phyloP scores from a whole-genome alignment of 2,888 invertebrate genomes.

The Chorisops tibialis region DNA sequence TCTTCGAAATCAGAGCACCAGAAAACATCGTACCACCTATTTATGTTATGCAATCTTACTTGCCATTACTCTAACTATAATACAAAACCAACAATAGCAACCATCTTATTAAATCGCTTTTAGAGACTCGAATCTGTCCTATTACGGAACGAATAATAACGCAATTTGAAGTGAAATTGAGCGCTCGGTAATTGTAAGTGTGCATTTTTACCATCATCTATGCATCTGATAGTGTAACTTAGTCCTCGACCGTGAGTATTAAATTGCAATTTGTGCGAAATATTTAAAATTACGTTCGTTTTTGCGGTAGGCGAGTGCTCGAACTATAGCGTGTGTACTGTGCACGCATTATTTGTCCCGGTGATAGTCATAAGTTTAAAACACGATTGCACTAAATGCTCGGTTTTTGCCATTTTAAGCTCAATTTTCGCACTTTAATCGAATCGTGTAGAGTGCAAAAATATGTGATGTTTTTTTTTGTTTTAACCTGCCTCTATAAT shows the following conservation, averaged over 20 bases:
- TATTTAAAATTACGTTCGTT: neutral
- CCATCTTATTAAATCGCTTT: conserved; percentile 24
- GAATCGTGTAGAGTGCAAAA: too few relatives aligned
- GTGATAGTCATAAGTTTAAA: too few relatives aligned
- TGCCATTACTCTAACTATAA: neutral
- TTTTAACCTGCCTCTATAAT: too few relatives aligned
- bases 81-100: too few relatives aligned
- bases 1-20: too few relatives aligned
- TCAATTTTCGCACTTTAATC: too few relatives aligned
- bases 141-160: conserved; percentile 24
- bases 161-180: conserved; percentile 8
- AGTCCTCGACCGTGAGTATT: conserved; percentile 9
- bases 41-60: neutral
- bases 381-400: too few relatives aligned
- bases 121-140: conserved; percentile 19
- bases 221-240: conserved; percentile 1
- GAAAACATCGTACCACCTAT: neutral
- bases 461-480: too few relatives aligned
- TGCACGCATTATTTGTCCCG: too few relatives aligned
- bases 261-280: conserved; percentile 20
- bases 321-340: too few relatives aligned
- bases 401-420: too few relatives aligned
- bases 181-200: conserved; percentile 18
- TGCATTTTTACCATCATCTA: neutral
- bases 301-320: neutral